phyloP scores from a whole-genome alignment of 2,888 invertebrate genomes.

The Sphaeridia pumilis region DNA sequence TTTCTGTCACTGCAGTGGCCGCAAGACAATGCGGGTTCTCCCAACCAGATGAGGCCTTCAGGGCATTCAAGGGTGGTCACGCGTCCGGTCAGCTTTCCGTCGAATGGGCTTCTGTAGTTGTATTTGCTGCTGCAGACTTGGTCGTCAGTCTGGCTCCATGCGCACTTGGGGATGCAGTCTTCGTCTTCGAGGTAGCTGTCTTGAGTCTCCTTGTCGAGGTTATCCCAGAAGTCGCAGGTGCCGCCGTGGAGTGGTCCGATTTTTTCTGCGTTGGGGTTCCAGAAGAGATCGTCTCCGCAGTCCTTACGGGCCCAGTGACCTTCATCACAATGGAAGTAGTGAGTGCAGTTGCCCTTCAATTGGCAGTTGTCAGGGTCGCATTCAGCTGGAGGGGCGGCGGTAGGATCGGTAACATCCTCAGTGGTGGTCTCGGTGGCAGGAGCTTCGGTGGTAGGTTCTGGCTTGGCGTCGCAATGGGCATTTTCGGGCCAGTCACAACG shows the following conservation, averaged over 20 bases:
- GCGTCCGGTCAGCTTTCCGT: neutral
- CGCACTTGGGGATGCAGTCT: slow-evolving; percentile 4
- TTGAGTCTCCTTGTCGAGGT: neutral
- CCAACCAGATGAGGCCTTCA: neutral
- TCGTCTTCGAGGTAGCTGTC: neutral
- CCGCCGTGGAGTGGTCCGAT: neutral
- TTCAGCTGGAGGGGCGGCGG: neutral
- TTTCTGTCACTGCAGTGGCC: neutral
- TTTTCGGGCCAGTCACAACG: slow-evolving; percentile 2
- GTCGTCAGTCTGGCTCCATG: slow-evolving; percentile 3
- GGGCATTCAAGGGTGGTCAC: neutral
- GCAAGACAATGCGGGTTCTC: neutral
- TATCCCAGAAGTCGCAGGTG: slow-evolving; percentile 1
- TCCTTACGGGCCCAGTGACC: neutral
- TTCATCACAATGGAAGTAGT: neutral
- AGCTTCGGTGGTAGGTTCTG: neutral
- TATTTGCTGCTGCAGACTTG: slow-evolving; percentile 3
- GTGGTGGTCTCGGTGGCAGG: neutral
- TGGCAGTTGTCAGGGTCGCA: slow-evolving; percentile 3
- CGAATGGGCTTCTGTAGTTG: neutral
- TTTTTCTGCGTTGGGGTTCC: slow-evolving; percentile 2
- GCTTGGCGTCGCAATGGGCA: neutral
- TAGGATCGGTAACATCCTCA: neutral
- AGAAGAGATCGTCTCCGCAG: slow-evolving; percentile 4
- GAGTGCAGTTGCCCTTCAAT: neutral